Base-by-base conservation (phyloP, 1,140 invertebrate species). In the Oryzaephilus surinamensis region DNA sequence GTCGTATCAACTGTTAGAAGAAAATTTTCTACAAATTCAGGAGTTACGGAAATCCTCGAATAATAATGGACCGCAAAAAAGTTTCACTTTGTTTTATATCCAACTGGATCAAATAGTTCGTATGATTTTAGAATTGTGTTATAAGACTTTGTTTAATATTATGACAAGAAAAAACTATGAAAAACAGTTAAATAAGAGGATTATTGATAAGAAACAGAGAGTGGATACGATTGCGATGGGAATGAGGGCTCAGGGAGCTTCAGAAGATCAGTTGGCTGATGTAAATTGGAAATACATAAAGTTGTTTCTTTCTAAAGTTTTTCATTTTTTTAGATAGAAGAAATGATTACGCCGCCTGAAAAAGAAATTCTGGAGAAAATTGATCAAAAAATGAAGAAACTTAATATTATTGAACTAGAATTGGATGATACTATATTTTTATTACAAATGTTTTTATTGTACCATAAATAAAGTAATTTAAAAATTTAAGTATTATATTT, bases 171-270 rank as follows among this genome's bases (percentile, higher is more conserved):
- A 72, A 26, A 71, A 73, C 27, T 67, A 74, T 52, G 77, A 82
- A 55, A 69, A 67, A 18, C 60, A 51, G 6, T 64, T 69, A 34
- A 80, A 87, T 59, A 77, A 76, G 51, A 70, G 85, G 18, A 72
- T 92, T 39, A 76, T 91, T 32, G 87, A 90, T 48, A 92, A 92
- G 63, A 78, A 86, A 44, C 76, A 87, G 45, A 69, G 84, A 48
- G 75, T 92, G 37, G 81, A 89, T 49, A 79, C 78, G 16, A 78
- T 93, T 28, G 73, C 81, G 27, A 73, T 78, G 46, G 77, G 76
- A 37, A 75, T 92, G 62, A 76, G 76, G 48, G 73, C 80, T 50
- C 73, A 79, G 48, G 80, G 78, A 4, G 81, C 81, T 42, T 70
- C 81, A 0, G 73, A 77, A 43, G 73, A 79, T 41, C 81, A 88